Base-by-base conservation (phyloP, 2,113 vertebrate genomes). In the Tyto alba region DNA sequence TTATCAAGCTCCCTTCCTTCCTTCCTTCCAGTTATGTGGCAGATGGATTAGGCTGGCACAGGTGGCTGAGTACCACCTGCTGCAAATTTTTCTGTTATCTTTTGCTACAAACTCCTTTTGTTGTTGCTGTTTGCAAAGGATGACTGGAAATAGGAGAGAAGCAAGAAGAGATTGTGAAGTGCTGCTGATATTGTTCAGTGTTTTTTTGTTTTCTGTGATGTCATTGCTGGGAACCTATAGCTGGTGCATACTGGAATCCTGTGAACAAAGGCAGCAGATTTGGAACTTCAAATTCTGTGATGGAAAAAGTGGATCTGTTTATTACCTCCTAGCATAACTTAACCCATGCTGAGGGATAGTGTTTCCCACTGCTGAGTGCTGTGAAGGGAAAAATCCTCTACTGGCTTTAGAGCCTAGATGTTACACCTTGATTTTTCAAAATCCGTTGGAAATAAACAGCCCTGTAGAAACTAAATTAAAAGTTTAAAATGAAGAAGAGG, bases 11-110 rank as follows among this genome's bases (percentile, higher is more conserved):
- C 64, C 29, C 29, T 83, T 71, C 72, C 72, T 88, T 71, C 72
- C 72, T 88, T 90, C 72, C 41, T 88, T 43, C 20, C 40, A 74
- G 64, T 48, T 50, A 66, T 90, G 77, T 50, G 55, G 67, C 97
- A 97, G 96, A 96, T 97, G 93, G 95, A 34, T 93, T 56, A 50
- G 64, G 47, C 60, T 91, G 74, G 73, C 74, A 68, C 88, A 94
- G 81, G 73, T 91, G 66, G 52, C 45, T 19, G 21, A 52, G 26
- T 81, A 89, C 78, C 90, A 91, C 96, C 92, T 90, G 94, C 91
- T 95, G 86, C 34, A 92, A 34, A 23, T 43, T 86, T 59, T 80
- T 68, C 1, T 1, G 12, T 82, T 82, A 9, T 45, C 56, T 80
- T 90, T 91, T 55, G 8, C 36, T 56, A 2, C 56, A n/a, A 69